These are phyloP conservation scores for Cyaniris semiargus DNA, from an alignment of 2,888 invertebrate genomes.

Conservation along the genomic window DNA sequence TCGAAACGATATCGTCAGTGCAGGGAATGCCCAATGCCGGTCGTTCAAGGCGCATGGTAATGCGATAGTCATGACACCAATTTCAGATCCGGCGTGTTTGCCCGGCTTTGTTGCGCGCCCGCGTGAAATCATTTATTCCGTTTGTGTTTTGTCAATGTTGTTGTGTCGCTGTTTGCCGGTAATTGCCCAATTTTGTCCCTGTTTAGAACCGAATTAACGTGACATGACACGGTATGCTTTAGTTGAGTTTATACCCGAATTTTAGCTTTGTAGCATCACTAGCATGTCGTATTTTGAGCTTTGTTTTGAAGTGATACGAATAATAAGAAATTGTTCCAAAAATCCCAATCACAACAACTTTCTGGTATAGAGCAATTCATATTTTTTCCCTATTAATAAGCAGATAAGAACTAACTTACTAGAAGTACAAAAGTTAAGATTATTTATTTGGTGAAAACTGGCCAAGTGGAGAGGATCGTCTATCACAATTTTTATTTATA, in stretches of 20 bases:
- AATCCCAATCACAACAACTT: background rate
- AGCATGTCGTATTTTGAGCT: background rate
- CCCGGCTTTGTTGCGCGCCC: slow-evolving; percentile 36
- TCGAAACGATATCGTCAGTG: slow-evolving; percentile 26
- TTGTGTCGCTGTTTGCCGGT: background rate
- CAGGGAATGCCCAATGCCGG: slow-evolving; percentile 41
- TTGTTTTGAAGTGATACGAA: background rate
- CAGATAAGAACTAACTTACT: background rate
- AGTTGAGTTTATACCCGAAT: background rate
- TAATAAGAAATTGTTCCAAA: background rate
- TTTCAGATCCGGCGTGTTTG: slow-evolving; percentile 48
- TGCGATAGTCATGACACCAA: slow-evolving; percentile 48
- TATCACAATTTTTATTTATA: slow-evolving; percentile 22
- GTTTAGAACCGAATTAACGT: background rate
- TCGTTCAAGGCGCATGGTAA: slow-evolving; percentile 44
- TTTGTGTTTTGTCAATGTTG: slow-evolving; percentile 18
- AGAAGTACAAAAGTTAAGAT: background rate
- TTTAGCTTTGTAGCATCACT: background rate
- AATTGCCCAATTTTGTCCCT: background rate
- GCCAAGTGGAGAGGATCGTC: slow-evolving; percentile 12
- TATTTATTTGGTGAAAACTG: background rate
- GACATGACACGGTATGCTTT: background rate
- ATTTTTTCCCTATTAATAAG: background rate
- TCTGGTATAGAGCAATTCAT: background rate
- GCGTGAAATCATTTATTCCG: slow-evolving; percentile 32